A percentile compares a stretch with the other conserved stretches of the same genome.
Conservation (phyloP, 2,888 invertebrate genomes). For the Nemotelus pantherinus region DNA sequence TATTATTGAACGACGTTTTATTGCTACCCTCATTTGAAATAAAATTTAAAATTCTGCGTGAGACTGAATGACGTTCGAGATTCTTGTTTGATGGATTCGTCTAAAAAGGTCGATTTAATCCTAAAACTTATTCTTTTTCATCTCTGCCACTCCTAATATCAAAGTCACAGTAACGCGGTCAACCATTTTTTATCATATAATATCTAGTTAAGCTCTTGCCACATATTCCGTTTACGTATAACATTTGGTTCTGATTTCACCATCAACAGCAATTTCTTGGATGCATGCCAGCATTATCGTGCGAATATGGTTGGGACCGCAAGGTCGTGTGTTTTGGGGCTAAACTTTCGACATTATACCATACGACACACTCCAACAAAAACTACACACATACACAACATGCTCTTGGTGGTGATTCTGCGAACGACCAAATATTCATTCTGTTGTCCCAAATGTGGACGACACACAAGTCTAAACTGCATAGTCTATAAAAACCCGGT, state of each 20-base stretch:
- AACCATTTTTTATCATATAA: neutral
- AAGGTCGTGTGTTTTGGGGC: constrained; percentile 31
- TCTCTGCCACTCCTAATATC: too few relatives aligned
- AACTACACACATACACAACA: neutral
- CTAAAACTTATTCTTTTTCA: too few relatives aligned
- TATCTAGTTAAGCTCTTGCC: too few relatives aligned
- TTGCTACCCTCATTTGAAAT: too few relatives aligned
- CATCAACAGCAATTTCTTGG: constrained; percentile 10
- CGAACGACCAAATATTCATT: constrained; percentile 26
- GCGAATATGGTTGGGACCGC: neutral
- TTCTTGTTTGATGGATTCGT: too few relatives aligned
- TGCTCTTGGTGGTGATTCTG: neutral
- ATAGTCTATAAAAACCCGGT: too few relatives aligned
- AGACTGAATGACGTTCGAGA: too few relatives aligned
- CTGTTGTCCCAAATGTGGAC: constrained; percentile 4
- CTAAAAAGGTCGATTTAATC: too few relatives aligned
- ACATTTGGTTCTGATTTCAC: constrained; percentile 3
- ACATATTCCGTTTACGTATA: neutral
- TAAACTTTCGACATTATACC: neutral
- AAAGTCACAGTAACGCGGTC: neutral
- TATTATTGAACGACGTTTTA: too few relatives aligned
- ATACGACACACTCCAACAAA: constrained; percentile 1
- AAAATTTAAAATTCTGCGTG: too few relatives aligned
- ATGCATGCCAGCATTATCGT: constrained; percentile 5
- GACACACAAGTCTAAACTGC: neutral